Base-by-base conservation (phyloP, 2,888 invertebrate species). In the Leucoma salicis region DNA sequence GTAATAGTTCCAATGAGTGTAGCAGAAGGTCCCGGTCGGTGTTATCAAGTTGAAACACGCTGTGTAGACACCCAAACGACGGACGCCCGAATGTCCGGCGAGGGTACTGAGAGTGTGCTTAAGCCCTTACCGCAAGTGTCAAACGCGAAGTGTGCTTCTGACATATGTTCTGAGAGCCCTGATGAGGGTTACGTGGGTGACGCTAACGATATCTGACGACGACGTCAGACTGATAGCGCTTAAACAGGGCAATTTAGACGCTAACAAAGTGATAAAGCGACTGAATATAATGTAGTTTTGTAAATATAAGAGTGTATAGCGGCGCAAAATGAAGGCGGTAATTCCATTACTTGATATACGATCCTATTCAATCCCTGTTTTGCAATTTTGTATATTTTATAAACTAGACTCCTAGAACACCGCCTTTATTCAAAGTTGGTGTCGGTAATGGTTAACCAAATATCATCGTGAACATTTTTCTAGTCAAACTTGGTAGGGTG, bases 161-260 rank as follows among this genome's bases (percentile, higher is more conserved):
- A 82, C 78, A 90, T 88, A 61, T 92, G 82, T 63, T 94, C 95
- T 12, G 96, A 96, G 68, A 96, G 95, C 79, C 95, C 96, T 25
- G 96, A 96, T 74, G 96, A 96, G 80, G 96, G 96, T 12, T 96
- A 96, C 78, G 96, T 95, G 39, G 96, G 96, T 27, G 96, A 96
- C 68, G 92, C 93, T 47, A 91, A 92, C 66, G 94, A 94, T 70
- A 94, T 93, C 84, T 94, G 93, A 93, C 93, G 90, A 71, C 84
- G 88, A 63, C 85, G 88, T 59, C 82, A 76, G 48, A 74, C 70
- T 70, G 85, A 88, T 64, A 78, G 74, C 71, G 76, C 82, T 66
- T 85, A 80, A 81, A 75, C 76, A 77, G 75, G 80, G 78, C 77
- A 78, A 74, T 74, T 71, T 81, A 80, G 78, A 82, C 82, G 77